Percentiles rank a stretch among this genome's conserved stretches.
Conservation (phyloP, 1,140 invertebrate species). For the Daktulosphaira vitifoliae region DNA sequence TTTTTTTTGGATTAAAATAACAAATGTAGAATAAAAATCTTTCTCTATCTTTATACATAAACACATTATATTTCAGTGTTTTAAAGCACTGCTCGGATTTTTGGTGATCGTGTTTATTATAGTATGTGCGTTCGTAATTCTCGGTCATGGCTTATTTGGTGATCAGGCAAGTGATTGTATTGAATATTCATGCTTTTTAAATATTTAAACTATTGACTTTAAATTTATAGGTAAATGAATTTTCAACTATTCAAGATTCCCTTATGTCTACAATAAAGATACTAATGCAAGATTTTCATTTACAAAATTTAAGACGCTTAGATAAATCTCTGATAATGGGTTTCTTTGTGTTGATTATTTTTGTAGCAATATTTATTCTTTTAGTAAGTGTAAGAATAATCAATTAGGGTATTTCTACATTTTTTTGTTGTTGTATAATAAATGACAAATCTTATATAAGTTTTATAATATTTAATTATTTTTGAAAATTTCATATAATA, state of each 20-base stretch:
- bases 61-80: conserved; percentile 7
- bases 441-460: too few species aligned
- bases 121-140: background rate
- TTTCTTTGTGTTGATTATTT: conserved; percentile 4
- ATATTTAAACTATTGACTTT: too few species aligned
- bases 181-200: too few species aligned
- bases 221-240: conserved; percentile 8
- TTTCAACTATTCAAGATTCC: background rate
- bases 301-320: background rate
- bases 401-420: too few species aligned
- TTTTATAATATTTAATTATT: too few species aligned
- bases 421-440: too few species aligned
- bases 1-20: too few species aligned
- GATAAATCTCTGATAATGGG: background rate
- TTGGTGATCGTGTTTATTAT: background rate
- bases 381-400: background rate
- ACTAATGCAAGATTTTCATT: conserved; percentile 16
- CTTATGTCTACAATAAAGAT: background rate
- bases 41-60: too few species aligned
- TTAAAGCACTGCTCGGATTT: background rate
- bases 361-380: conserved; percentile 1
- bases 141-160: conserved; percentile 3
- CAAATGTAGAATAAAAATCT: too few species aligned
- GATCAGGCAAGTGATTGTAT: background rate
- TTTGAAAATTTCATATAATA: too few species aligned